Percentiles rank a stretch among this genome's conserved stretches.
Evolutionary conservation across 2,113 vertebrate species (phyloP).

Genomic region (Desmodus rotundus): DNA sequence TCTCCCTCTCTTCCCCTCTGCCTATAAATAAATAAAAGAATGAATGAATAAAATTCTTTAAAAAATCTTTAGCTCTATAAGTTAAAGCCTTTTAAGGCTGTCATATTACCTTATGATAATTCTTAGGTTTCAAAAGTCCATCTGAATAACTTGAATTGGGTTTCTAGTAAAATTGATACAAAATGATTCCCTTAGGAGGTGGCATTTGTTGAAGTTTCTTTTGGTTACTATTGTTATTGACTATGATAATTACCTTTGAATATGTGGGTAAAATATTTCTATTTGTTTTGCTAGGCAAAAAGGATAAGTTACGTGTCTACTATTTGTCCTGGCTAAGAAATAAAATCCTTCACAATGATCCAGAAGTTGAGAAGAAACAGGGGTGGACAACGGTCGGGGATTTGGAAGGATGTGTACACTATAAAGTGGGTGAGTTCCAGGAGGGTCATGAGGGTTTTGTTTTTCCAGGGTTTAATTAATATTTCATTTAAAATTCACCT

Average conservation of each 20-base stretch:
- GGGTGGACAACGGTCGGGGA: conserved; percentile 98
- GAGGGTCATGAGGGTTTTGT: rapidly evolving
- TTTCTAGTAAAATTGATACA: neutral
- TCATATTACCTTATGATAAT: neutral
- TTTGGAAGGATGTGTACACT: conserved; percentile 96
- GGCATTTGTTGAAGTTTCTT: neutral
- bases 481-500: neutral
- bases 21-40: no score
- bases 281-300: conserved; percentile 88
- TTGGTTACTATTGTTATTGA: neutral
- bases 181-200: neutral
- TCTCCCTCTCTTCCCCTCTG: no score
- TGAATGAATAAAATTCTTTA: neutral
- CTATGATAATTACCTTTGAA: neutral
- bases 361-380: conserved; percentile 98
- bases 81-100: no score
- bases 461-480: neutral
- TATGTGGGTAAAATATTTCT: conserved; percentile 14
- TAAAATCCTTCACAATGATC: conserved; percentile 99
- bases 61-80: no score
- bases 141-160: neutral
- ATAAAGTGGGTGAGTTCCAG: conserved; percentile 93
- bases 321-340: conserved; percentile 99
- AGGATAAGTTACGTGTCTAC: conserved; percentile 98
- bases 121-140: neutral